phyloP scores from a whole-genome alignment of 2,888 invertebrate genomes.

The Blera fallax region DNA sequence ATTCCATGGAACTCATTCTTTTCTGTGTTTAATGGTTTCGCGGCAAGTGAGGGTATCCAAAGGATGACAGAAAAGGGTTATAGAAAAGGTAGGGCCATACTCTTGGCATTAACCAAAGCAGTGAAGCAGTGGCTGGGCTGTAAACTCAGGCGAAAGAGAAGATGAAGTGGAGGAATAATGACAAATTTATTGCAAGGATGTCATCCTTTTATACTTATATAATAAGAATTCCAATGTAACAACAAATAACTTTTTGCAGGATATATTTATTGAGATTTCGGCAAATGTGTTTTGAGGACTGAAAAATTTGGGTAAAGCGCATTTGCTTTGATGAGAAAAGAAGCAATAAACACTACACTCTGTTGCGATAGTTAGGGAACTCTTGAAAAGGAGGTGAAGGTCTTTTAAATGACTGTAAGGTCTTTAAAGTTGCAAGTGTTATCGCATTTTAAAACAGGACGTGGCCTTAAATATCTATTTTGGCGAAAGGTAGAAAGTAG shows the following conservation, averaged over 20 bases:
- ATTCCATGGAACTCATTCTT: conserved; percentile 24
- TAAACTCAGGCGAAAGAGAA: conserved; percentile 1
- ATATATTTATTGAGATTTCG: background rate
- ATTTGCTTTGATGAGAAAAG: background rate
- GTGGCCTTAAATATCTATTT: no score
- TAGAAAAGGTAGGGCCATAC: conserved; percentile 10
- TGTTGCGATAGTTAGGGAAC: background rate
- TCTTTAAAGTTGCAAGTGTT: no score
- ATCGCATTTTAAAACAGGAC: no score
- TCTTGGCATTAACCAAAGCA: conserved; percentile 35
- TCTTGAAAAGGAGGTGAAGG: no score
- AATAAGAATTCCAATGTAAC: background rate
- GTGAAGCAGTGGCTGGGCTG: no score
- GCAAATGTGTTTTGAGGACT: background rate
- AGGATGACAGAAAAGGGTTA: conserved; percentile 28
- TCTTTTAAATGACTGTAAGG: no score
- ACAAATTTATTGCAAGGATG: conserved; percentile 31
- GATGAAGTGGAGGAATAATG: conserved; percentile 25
- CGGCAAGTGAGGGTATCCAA: conserved; percentile 28
- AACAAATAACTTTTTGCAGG: background rate
- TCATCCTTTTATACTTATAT: background rate
- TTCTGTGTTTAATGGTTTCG: conserved; percentile 41
- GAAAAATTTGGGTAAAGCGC: background rate
- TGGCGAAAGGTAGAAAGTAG: no score
- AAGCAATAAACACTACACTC: background rate